phyloP scores from a whole-genome alignment of 2,113 vertebrate species.

The Arothron firmamentum region DNA sequence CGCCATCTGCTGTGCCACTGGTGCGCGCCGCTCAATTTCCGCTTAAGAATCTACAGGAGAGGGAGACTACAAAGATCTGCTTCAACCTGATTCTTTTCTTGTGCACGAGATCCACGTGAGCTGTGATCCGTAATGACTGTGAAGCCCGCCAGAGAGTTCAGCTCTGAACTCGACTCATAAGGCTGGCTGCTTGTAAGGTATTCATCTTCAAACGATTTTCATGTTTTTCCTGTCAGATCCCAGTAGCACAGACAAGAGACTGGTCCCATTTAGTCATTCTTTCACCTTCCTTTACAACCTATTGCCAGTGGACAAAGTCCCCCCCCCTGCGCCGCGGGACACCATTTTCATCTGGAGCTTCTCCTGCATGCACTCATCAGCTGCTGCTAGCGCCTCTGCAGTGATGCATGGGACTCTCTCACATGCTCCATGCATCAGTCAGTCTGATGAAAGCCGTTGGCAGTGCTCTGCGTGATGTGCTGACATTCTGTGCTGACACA shows the following conservation, averaged over 20 bases:
- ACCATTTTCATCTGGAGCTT: too few species aligned
- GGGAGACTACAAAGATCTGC: background rate
- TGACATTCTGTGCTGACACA: too few species aligned
- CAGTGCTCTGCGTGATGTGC: too few species aligned
- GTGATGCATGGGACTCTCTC: too few species aligned
- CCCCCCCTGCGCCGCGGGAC: too few species aligned
- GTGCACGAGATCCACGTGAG: slow-evolving; percentile 24
- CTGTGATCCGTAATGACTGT: slow-evolving; percentile 43
- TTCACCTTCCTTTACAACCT: too few species aligned
- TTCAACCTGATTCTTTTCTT: slow-evolving; percentile 9
- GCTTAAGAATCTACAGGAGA: slow-evolving; percentile 14
- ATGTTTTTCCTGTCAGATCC: slow-evolving; percentile 3
- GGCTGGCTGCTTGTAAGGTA: slow-evolving; percentile 22
- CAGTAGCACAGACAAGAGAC: background rate
- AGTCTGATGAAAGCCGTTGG: too few species aligned
- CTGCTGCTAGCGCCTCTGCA: too few species aligned
- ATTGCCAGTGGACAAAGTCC: too few species aligned
- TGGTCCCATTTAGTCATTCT: too few species aligned
- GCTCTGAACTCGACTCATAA: slow-evolving; percentile 27
- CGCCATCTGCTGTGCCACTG: slow-evolving; percentile 51
- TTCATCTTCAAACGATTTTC: slow-evolving; percentile 18
- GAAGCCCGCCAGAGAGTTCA: slow-evolving; percentile 6
- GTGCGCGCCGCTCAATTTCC: slow-evolving; percentile 12
- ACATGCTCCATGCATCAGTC: too few species aligned
- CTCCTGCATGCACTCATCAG: too few species aligned